Evolutionary conservation across 1,140 invertebrate species (phyloP).

Genomic region (Pseudomyrmex dendroicus): DNA sequence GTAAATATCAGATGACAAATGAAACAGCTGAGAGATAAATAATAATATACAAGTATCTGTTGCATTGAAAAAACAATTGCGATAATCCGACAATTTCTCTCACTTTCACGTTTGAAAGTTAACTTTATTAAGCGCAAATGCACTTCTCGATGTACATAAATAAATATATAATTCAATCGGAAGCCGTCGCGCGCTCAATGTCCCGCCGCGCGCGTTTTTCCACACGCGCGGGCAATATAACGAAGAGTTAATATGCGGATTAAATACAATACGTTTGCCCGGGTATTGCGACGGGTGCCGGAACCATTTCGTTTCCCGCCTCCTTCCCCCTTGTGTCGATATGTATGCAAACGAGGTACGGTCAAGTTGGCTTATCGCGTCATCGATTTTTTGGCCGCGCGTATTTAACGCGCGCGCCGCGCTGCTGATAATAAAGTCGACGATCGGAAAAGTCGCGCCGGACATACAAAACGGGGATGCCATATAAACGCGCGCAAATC

Average conservation of each 20-base stretch:
- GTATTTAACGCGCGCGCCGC: constrained; percentile 32
- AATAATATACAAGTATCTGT: no score
- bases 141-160: neutral
- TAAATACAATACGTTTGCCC: constrained; percentile 40
- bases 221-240: constrained; percentile 27
- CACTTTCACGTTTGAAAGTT: constrained; percentile 17
- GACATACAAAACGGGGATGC: constrained; percentile 17
- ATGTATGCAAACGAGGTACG: constrained; percentile 56
- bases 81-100: neutral
- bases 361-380: constrained; percentile 59
- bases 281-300: constrained; percentile 10
- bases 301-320: neutral
- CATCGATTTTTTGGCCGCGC: constrained; percentile 49
- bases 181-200: neutral
- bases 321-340: constrained; percentile 12
- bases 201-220: constrained; percentile 30
- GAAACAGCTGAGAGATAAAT: no score
- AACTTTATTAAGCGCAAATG: neutral
- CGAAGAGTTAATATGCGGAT: constrained; percentile 54
- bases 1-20: no score
- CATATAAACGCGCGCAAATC: constrained; percentile 46
- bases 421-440: constrained; percentile 53
- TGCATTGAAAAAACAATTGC: no score
- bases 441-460: constrained; percentile 58
- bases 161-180: constrained; percentile 30